Evolutionary conservation across 2,113 vertebrate genomes (phyloP).

Genomic region (Hippocampus zosterae): DNA sequence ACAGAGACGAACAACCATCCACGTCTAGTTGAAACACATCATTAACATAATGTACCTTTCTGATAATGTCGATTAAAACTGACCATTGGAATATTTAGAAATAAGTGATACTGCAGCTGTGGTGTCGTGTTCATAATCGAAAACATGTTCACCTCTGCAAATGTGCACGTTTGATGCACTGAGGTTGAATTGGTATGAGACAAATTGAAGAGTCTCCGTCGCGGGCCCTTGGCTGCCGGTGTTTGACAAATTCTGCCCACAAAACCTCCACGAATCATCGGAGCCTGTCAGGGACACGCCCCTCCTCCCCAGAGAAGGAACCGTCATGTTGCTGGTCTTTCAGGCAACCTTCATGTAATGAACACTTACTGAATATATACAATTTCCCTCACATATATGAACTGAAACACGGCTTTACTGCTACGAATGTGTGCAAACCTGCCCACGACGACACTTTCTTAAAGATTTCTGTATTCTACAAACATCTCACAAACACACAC

Average conservation of each 20-base stretch:
- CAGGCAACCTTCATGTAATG: slow-evolving; percentile 28
- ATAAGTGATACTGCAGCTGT: neutral
- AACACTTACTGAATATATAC: slow-evolving; percentile 17
- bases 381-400: slow-evolving; percentile 3
- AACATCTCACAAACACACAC: slow-evolving; percentile 15
- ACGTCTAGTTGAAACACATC: too few species aligned
- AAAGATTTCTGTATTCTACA: slow-evolving; percentile 44
- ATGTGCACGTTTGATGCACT: slow-evolving; percentile 16
- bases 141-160: slow-evolving; percentile 1
- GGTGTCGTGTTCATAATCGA: neutral
- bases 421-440: neutral
- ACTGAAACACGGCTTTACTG: neutral
- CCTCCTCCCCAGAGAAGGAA: slow-evolving; percentile 45
- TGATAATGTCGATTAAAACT: too few species aligned
- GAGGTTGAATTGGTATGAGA: slow-evolving; percentile 42
- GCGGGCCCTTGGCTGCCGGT: slow-evolving; percentile 61
- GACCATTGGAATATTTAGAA: too few species aligned
- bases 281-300: slow-evolving; percentile 57
- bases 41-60: too few species aligned
- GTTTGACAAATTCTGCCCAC: slow-evolving; percentile 63
- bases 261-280: slow-evolving; percentile 66
- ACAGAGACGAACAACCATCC: too few species aligned
- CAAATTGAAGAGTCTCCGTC: slow-evolving; percentile 64
- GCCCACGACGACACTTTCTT: too few species aligned
- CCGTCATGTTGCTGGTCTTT: slow-evolving; percentile 37